Evolutionary conservation across 2,797 vertebrate species (phyloP).

Genomic region (Euphonia xanthogaster): DNA sequence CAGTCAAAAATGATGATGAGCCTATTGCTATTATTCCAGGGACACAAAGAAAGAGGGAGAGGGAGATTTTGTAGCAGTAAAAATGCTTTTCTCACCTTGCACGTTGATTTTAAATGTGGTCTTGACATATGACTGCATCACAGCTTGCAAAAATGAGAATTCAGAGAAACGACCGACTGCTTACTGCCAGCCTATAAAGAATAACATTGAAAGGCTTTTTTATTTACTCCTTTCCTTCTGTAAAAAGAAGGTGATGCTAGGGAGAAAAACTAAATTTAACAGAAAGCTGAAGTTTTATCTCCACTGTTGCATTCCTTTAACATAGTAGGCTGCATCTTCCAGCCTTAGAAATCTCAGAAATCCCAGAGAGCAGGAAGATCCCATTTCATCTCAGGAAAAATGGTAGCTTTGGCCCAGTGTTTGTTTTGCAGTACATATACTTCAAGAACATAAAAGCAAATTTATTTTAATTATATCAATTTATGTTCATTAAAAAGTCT

Average conservation of each 20-base stretch:
- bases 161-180: not conserved
- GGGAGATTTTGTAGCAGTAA: not conserved
- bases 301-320: not conserved
- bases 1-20: not conserved
- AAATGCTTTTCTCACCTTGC: not conserved
- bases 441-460: not conserved
- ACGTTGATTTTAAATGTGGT: not conserved
- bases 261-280: not conserved
- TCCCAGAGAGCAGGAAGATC: not conserved
- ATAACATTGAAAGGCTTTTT: not conserved
- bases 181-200: not conserved
- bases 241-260: not conserved
- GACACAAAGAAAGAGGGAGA: not conserved
- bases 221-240: not conserved
- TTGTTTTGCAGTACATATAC: not conserved
- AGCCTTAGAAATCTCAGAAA: not conserved
- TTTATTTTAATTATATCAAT: constrained; percentile 46
- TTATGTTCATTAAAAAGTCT: constrained; percentile 44
- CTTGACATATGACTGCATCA: not conserved
- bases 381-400: not conserved
- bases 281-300: not conserved
- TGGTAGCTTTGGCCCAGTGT: not conserved
- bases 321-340: not conserved
- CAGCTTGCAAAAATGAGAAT: not conserved
- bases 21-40: not conserved